Evolutionary conservation across 2,888 invertebrate genomes (phyloP), one percentile per base, ranked within the genome.

Genomic region (Clusia tigrina): DNA sequence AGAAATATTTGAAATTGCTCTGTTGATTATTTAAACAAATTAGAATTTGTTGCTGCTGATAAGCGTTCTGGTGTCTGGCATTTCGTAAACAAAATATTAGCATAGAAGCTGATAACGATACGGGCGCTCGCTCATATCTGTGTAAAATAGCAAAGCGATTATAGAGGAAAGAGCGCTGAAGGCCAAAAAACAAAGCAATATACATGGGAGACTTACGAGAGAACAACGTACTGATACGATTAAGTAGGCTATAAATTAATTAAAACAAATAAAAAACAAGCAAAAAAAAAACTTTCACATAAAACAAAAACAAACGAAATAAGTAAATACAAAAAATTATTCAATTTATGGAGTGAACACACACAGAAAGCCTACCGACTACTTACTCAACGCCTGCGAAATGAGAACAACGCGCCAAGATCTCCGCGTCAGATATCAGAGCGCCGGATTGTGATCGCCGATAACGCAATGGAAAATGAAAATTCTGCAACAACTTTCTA

Each of bases 281-380:
- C 6, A 20, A 54, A 24, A 54, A 25, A 65, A 66, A 63, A 62
- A 76, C 74, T 74, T 74, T 78, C 74, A 68, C 78, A 64, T 59
- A 38, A 23, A 23, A 38, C 52, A 46, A 20, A 17, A 53, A n/a
- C n/a, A n/a, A n/a, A n/a, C n/a, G n/a, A n/a, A n/a, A n/a, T n/a
- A n/a, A n/a, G n/a, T n/a, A n/a, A n/a, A n/a, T n/a, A n/a, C n/a
- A 42, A 3, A 42, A 32, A 42, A 42, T 42, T 42, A 17, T 42
- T 42, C 10, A 42, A 42, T n/a, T n/a, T 42, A n/a, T 42, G 3
- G 42, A 5, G 15, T 10, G 32, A 32, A 32, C 42, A 42, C 42
- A 42, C 15, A 17, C 32, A 32, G 12, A 5, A 32, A 32, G 12
- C 5, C 32, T 9, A 32, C 32, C 32, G 12, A 32, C 5, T 9